These are phyloP conservation scores for Paramisgurnus dabryanus DNA, from an alignment of 2,113 vertebrate species.

Conservation along the genomic window DNA sequence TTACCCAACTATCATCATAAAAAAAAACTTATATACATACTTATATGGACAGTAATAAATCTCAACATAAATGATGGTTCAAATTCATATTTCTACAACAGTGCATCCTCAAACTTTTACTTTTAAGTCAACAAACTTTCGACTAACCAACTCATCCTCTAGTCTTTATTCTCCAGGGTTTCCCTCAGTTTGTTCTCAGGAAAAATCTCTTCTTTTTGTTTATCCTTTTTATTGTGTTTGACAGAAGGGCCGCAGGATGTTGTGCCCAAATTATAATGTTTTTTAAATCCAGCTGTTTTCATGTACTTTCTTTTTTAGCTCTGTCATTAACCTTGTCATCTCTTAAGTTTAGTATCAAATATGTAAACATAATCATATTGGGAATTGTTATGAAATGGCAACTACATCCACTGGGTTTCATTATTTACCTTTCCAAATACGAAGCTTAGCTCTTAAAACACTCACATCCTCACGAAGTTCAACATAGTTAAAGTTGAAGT, in stretches of 20 bases:
- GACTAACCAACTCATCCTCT: slow-evolving; percentile 8
- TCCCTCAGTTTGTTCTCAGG: neutral
- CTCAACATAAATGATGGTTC: neutral
- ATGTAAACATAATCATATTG: neutral
- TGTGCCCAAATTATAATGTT: neutral
- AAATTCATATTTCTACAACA: neutral
- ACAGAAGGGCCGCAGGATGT: neutral
- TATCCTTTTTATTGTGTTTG: neutral
- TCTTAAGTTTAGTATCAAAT: neutral
- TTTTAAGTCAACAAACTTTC: neutral
- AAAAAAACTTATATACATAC: too few relatives aligned
- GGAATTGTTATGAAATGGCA: neutral
- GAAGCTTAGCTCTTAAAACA: slow-evolving; percentile 10
- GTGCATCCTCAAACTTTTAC: neutral
- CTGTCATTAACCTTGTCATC: slow-evolving; percentile 18
- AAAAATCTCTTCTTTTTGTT: neutral
- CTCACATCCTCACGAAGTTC: slow-evolving; percentile 21
- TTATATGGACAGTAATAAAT: neutral
- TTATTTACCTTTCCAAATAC: slow-evolving; percentile 13
- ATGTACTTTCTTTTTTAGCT: slow-evolving; percentile 7
- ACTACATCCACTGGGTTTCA: neutral
- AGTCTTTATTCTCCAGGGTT: neutral
- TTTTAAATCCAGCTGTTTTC: neutral
- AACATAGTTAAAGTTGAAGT: neutral
- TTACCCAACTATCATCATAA: too few relatives aligned